Percentiles rank a stretch among this genome's conserved stretches.
phyloP scores from a whole-genome alignment of 2,797 vertebrate species.

The Staurois parvus region DNA sequence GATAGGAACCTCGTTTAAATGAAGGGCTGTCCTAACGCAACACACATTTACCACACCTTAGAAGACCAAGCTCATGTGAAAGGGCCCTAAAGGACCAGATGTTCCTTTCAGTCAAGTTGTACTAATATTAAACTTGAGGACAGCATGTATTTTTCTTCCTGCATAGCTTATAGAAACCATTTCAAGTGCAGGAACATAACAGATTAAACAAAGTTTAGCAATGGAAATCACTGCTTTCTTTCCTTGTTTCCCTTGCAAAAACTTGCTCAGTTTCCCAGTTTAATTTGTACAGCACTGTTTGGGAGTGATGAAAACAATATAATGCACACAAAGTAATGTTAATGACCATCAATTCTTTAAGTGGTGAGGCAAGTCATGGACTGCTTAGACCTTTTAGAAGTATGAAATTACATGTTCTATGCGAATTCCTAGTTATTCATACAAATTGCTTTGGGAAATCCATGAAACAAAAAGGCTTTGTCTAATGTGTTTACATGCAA shows the following conservation, averaged over 20 bases:
- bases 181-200: background rate
- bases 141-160: background rate
- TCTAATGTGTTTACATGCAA: background rate
- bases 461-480: background rate
- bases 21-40: too few species aligned
- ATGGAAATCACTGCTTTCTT: constrained; percentile 13
- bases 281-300: constrained; percentile 7
- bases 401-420: background rate
- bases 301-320: background rate
- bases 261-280: constrained; percentile 16
- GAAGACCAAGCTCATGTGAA: too few species aligned
- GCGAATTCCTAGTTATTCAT: background rate
- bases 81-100: too few species aligned
- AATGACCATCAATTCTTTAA: background rate
- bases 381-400: background rate
- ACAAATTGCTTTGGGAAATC: background rate
- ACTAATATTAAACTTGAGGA: too few species aligned
- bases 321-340: background rate
- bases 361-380: background rate
- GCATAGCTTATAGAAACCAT: background rate
- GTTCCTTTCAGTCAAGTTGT: too few species aligned
- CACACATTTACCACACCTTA: too few species aligned
- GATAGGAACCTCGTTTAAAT: too few species aligned
- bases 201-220: constrained; percentile 3
- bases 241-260: constrained; percentile 11